Conservation (phyloP, 2,113 vertebrate genomes). For the Malurus elegans region DNA sequence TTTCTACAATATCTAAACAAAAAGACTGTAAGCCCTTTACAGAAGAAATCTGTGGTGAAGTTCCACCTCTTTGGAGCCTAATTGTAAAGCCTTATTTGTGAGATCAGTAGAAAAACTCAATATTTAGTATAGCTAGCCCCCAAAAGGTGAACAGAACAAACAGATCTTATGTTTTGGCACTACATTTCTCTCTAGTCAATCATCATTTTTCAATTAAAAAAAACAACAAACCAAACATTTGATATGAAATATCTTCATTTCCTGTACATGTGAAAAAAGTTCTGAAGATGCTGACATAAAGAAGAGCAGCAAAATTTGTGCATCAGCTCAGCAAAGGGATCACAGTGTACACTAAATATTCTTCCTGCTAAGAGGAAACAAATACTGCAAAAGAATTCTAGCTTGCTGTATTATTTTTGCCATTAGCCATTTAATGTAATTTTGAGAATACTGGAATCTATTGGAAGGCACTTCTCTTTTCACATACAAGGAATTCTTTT, state of each 20-base stretch:
- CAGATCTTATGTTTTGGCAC: neutral
- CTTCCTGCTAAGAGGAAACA: neutral
- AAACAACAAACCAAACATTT: neutral
- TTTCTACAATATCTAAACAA: neutral
- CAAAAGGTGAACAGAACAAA: neutral
- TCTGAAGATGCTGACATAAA: neutral
- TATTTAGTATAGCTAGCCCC: neutral
- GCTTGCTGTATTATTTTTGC: neutral
- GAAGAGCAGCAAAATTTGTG: neutral
- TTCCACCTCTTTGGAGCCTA: neutral
- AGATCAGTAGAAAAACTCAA: neutral
- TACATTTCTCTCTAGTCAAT: neutral
- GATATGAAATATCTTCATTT: neutral
- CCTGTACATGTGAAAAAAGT: neutral
- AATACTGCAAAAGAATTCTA: neutral
- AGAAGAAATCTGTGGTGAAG: neutral
- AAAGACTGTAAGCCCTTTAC: neutral
- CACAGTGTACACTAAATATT: neutral
- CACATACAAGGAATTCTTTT: neutral
- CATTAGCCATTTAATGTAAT: neutral
- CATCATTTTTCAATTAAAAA: neutral
- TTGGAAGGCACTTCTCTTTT: neutral
- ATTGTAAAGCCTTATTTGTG: neutral
- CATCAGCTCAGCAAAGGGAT: neutral
- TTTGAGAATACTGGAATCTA: neutral